Evolutionary conservation across 2,888 invertebrate genomes (phyloP), one percentile per base, ranked within the genome.

Genomic region (Vannuccia rotundouncinata): DNA sequence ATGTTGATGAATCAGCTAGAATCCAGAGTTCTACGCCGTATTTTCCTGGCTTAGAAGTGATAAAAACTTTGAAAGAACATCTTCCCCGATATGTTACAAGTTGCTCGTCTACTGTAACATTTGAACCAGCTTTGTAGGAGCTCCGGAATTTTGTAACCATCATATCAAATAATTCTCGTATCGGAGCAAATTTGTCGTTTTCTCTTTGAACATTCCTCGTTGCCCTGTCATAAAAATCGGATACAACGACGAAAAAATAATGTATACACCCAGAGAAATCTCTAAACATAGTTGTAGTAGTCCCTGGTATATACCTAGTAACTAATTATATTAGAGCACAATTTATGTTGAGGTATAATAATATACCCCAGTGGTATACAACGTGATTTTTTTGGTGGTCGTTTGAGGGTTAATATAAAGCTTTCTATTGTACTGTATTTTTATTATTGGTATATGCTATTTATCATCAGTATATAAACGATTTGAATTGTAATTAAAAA

Each of bases 61-160:
- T 75, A 25, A 5, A 75, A 29, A 75, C 31, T 29, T 75, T 75
- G 75, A 75, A 75, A 29, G 75, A 29, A 31, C 75, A 75, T 75
- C 75, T 29, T 75, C 75, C 75, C 29, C 75, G 29, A 31, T 27
- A 73, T 27, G 74, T 73, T 5, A 73, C 74, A 27, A 13, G 27
- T 27, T 73, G 74, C 29, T 73, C 74, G 22, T 45, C 45, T 45
- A 45, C 45, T 45, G 45, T 45, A 45, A 17, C 17, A 45, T 45
- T 45, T 45, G 5, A 66, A 66, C 66, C 66, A 66, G 10, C 66
- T 66, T 66, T 66, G 25, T 66, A 66, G 66, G 66, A 66, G 66
- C 66, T 66, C 66, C 17, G 25, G 66, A 66, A 66, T 66, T 66
- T 66, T 22, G 17, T 66, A 66, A 66, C 5, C 5, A 66, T 66